Base-by-base conservation (phyloP, 2,113 vertebrate genomes). In the Empidonax traillii region DNA sequence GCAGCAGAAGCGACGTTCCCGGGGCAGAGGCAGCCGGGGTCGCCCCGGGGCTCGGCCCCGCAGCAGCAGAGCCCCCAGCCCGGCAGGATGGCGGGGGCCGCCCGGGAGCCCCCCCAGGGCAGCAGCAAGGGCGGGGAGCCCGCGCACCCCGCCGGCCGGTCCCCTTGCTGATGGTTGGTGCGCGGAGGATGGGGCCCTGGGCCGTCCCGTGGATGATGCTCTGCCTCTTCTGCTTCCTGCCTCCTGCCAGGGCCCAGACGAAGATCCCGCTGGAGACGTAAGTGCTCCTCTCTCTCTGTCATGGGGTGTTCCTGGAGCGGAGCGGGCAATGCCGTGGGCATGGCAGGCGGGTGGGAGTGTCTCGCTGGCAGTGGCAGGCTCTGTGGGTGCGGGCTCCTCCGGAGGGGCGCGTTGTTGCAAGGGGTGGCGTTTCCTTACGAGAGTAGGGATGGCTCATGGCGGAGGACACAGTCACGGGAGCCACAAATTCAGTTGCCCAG, bases 191-290 rank as follows among this genome's bases (percentile, higher is more conserved):
- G 86, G 39, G 24, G 46, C 78, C 87, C 95, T 53, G 97, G 85
- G 93, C 97, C 85, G 62, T 96, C 61, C 85, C 93, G 53, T 98
- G 98, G 98, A 98, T 98, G 95, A 97, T 98, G 91, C 95, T 98
- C 87, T 89, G 87, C 6, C 97, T 97, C 35, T 86, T 94, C 63
- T 84, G 96, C 46, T 71, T 97, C 61, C 96, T 97, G 95, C 90
- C 97, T 65, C 83, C 95, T 8, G 81, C 97, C 2, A 67, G 93
- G 56, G 98, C 97, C 24, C 98, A 99, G 98, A 97, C 97, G 80
- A 98, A 96, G 98, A 98, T 99, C 96, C 97, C 99, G 13, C 98
- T 98, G 90, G 99, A 99, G 95, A 99, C 97, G 99, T 99, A 97
- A 99, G 99, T 98, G 85, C 77, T 74, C 16, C 44, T 27, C 24